A percentile compares a stretch with the other conserved stretches of the same genome.
phyloP scores from a whole-genome alignment of 2,113 vertebrate species.

The Coturnix japonica region DNA sequence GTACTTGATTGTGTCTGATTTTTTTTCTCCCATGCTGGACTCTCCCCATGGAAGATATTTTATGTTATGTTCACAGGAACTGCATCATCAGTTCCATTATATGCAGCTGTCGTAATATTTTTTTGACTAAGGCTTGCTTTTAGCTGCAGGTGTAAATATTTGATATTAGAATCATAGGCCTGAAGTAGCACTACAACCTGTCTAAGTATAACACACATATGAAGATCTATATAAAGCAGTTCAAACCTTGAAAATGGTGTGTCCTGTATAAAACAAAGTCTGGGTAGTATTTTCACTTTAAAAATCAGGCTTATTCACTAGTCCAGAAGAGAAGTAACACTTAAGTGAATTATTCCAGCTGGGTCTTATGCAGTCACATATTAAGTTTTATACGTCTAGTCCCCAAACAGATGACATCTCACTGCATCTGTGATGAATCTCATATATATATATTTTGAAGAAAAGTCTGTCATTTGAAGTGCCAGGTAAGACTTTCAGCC shows the following conservation, averaged over 20 bases:
- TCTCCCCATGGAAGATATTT: neutral
- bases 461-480: neutral
- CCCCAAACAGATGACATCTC: neutral
- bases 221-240: neutral
- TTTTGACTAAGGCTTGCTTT: neutral
- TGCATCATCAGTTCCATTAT: neutral
- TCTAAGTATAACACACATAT: neutral
- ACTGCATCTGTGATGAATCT: neutral
- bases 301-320: neutral
- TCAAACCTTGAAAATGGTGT: neutral
- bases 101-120: neutral
- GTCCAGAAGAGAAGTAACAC: neutral
- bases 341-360: neutral
- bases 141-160: neutral
- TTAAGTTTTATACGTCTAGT: neutral
- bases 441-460: neutral
- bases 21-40: neutral
- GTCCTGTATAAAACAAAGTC: neutral
- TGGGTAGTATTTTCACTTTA: neutral
- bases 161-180: neutral
- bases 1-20: neutral
- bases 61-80: neutral
- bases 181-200: neutral
- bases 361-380: neutral
- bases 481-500: neutral